Percentiles rank a stretch among this genome's conserved stretches.
These are phyloP conservation scores for Danio choprae DNA, from an alignment of 2,797 vertebrate genomes.

Conservation along the genomic window DNA sequence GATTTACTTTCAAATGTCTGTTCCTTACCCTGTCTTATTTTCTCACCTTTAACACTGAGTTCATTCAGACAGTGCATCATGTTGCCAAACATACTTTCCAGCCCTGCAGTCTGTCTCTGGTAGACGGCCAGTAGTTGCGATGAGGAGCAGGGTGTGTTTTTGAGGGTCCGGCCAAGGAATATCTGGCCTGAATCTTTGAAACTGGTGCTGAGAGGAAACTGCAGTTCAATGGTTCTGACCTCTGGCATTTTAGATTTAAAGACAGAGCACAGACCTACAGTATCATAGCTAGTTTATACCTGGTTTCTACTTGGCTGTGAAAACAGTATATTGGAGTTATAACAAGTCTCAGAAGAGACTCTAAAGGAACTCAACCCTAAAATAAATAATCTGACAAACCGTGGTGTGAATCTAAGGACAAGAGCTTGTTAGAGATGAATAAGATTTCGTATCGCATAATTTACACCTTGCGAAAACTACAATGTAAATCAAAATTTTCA, in stretches of 20 bases:
- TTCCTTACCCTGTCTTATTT: not conserved
- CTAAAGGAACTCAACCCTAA: slow-evolving; percentile 1
- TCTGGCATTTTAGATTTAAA: slow-evolving; percentile 8
- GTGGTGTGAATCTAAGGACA: not conserved
- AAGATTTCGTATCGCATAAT: slow-evolving; percentile 33
- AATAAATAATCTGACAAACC: slow-evolving; percentile 22
- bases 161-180: slow-evolving; percentile 5
- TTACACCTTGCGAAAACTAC: slow-evolving; percentile 34
- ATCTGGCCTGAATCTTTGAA: slow-evolving; percentile 7
- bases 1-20: not conserved
- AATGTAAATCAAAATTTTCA: slow-evolving; percentile 24
- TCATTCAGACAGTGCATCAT: slow-evolving; percentile 18
- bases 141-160: slow-evolving; percentile 19
- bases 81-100: slow-evolving; percentile 12
- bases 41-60: slow-evolving; percentile 31
- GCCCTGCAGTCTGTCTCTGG: slow-evolving; percentile 19
- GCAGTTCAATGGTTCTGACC: slow-evolving; percentile 8
- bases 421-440: slow-evolving; percentile 34
- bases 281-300: not conserved
- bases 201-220: slow-evolving; percentile 5
- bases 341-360: not conserved
- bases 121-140: slow-evolving; percentile 8
- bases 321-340: not conserved
- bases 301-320: not conserved
- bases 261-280: not conserved